Base-by-base conservation (phyloP, 2,797 vertebrate species). In the Brachyrhaphis roseni region DNA sequence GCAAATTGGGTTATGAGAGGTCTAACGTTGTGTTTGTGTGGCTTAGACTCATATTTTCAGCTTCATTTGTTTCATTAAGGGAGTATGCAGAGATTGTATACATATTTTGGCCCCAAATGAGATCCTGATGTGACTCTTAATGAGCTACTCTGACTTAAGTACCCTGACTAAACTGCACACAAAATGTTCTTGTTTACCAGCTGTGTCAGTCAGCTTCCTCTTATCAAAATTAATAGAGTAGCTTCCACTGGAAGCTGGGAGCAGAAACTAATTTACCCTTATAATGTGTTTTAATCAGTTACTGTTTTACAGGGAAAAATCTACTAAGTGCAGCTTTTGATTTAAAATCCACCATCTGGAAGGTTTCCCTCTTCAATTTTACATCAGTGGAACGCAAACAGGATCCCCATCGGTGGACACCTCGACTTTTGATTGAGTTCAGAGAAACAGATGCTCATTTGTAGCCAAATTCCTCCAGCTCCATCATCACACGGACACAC, bases 341-440 rank as follows among this genome's bases (percentile, higher is more conserved):
- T 82, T 85, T 68, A 26, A 89, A 82, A 78, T 72, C 28, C 62
- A 46, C 46, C 55, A 66, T 59, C 53, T 81, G n/a, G 43, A 71
- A 85, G 68, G 59, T 26, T 43, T 64, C 46, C 26, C 39, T 64
- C 78, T 85, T 83, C 68, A 64, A 41, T 53, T 20, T 68, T 62
- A 77, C 81, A 81, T 81, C 26, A 68, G 72, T 84, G n/a, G 73
- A 31, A 82, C 84, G 86, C 78, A 23, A 81, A 90, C 51, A 78
- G 80, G 82, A 84, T 87, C 89, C 88, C 87, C 83, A 79, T 82
- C 31, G 62, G 72, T 23, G n/a, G 78, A 90, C 86, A 86, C 73
- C 77, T 89, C 46, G 64, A 79, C 78, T 82, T 86, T 88, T 86
- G 88, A 92, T 91, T 87, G 95, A 93, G 91, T 91, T 94, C 85